These are phyloP conservation scores for Leuciscus idus DNA, from an alignment of 2,113 vertebrate genomes.

Conservation along the genomic window DNA sequence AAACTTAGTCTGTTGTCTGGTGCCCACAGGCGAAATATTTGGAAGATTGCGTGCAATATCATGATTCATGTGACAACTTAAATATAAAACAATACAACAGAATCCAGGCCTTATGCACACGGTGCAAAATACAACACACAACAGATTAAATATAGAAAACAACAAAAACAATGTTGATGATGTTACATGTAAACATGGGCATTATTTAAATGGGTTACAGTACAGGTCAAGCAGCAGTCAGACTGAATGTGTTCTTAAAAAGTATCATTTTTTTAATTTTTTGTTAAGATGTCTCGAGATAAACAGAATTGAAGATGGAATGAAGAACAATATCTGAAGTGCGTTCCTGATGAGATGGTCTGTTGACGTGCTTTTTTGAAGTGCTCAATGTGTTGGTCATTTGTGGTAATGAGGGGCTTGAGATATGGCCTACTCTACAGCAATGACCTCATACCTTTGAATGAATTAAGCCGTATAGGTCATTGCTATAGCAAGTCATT, in stretches of 20 bases:
- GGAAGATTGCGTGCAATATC: no score
- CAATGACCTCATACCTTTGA: neutral
- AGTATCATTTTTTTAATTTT: neutral
- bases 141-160: neutral
- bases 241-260: neutral
- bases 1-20: neutral
- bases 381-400: no score
- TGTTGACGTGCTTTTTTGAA: no score
- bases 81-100: neutral
- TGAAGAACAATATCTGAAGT: neutral
- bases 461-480: neutral
- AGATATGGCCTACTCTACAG: neutral
- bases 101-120: neutral
- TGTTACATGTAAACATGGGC: neutral
- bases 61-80: neutral
- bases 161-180: neutral
- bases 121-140: neutral
- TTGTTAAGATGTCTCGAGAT: neutral
- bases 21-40: no score
- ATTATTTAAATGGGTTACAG: neutral
- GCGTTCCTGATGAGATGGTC: neutral
- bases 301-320: neutral
- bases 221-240: neutral
- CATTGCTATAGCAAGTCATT: neutral
- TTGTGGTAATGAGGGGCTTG: no score